phyloP scores from a whole-genome alignment of 2,797 vertebrate genomes.

The Limosa lapponica region DNA sequence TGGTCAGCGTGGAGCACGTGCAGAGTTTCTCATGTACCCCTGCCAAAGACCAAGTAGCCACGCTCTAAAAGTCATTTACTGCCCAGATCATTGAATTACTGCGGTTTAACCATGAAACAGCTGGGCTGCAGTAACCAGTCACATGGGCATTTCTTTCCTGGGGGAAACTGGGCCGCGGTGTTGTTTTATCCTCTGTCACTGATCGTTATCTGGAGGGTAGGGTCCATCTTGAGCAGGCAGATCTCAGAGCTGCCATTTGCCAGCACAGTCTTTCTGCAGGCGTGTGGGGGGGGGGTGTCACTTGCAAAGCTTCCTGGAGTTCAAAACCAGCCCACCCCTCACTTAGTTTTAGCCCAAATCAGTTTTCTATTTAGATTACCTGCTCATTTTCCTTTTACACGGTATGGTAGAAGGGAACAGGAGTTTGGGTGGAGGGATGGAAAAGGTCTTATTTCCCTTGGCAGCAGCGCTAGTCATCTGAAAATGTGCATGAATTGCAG shows the following conservation, averaged over 20 bases:
- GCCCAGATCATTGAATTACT: background rate
- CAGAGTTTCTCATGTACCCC: background rate
- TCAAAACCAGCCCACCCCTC: background rate
- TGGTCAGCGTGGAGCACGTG: rapidly evolving
- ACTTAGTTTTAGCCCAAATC: background rate
- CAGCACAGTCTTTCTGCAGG: rapidly evolving
- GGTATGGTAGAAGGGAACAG: background rate
- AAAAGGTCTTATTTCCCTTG: background rate
- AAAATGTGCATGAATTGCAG: background rate
- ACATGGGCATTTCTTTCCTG: background rate
- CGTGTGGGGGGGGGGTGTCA: rapidly evolving
- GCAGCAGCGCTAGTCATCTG: background rate
- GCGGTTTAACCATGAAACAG: background rate
- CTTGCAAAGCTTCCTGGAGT: background rate
- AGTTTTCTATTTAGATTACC: background rate
- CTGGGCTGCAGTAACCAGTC: background rate
- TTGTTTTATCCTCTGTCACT: background rate
- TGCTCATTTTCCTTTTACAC: background rate
- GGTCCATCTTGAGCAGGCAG: background rate
- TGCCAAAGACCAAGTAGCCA: background rate
- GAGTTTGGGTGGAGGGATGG: background rate
- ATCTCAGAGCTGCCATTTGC: background rate
- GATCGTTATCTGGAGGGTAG: background rate
- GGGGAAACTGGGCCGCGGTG: background rate
- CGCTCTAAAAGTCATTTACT: background rate